These are phyloP conservation scores for Hippopotamus amphibius DNA, from an alignment of 2,113 vertebrate genomes.

Conservation along the genomic window DNA sequence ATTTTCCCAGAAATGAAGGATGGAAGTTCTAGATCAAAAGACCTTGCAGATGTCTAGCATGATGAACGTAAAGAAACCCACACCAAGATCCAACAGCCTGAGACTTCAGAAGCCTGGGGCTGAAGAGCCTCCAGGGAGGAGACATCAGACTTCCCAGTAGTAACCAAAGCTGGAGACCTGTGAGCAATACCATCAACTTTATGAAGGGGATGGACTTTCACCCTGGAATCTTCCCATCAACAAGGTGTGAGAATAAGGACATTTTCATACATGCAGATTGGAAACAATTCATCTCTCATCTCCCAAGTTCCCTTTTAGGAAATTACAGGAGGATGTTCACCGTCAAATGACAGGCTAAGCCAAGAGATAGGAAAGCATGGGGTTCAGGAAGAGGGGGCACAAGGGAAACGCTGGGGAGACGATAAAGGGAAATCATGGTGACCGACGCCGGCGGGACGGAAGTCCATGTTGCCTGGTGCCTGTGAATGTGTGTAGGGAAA, in stretches of 20 bases:
- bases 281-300: not conserved
- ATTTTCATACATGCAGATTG: not conserved
- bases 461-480: rapidly evolving
- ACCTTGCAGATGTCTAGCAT: not conserved
- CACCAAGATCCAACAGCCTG: no score
- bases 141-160: not conserved
- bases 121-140: not conserved
- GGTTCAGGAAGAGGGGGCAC: not conserved
- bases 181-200: not conserved
- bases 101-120: not conserved
- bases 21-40: not conserved
- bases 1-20: not conserved
- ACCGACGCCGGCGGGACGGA: not conserved
- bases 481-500: not conserved
- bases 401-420: not conserved
- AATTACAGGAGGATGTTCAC: not conserved
- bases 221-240: not conserved
- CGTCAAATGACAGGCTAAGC: not conserved
- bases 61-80: not conserved
- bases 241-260: not conserved
- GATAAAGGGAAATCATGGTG: not conserved
- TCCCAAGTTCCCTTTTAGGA: not conserved
- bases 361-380: not conserved
- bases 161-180: not conserved
- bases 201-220: not conserved